Evolutionary conservation across 1,140 invertebrate genomes (phyloP).

Genomic region (Papilio helenus): DNA sequence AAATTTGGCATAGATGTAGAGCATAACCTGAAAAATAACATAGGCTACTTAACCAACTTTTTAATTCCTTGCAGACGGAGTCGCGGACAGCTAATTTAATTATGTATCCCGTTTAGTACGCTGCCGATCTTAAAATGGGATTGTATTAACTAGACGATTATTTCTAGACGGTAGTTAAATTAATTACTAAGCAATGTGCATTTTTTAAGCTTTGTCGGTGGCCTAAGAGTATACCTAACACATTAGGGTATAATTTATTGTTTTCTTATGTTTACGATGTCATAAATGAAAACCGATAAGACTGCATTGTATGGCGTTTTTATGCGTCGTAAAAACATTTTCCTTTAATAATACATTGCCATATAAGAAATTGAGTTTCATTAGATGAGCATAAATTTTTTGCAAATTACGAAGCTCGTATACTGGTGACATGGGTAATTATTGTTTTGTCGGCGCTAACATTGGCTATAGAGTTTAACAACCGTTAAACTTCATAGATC

Average conservation of each 20-base stretch:
- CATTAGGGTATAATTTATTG: constrained; percentile 25
- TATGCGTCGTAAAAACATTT: constrained; percentile 31
- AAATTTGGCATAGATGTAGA: too few species aligned
- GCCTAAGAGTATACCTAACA: constrained; percentile 8
- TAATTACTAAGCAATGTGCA: neutral
- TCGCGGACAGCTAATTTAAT: neutral
- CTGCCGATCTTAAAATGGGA: neutral
- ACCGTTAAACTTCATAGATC: neutral
- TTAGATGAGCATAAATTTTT: constrained; percentile 38
- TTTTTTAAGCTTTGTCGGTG: constrained; percentile 20
- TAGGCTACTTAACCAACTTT: too few species aligned
- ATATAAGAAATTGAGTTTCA: constrained; percentile 30
- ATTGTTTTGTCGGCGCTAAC: constrained; percentile 33
- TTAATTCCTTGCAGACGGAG: too few species aligned
- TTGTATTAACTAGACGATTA: constrained; percentile 10
- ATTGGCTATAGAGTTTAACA: constrained; percentile 16
- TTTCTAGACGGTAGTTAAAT: constrained; percentile 7
- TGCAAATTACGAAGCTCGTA: constrained; percentile 28
- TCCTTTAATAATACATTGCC: constrained; percentile 17
- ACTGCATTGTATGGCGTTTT: constrained; percentile 19
- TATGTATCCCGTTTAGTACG: neutral
- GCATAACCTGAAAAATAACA: too few species aligned
- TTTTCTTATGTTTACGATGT: constrained; percentile 23
- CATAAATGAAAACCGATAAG: constrained; percentile 32
- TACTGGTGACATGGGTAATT: constrained; percentile 34